Evolutionary conservation across 2,113 vertebrate genomes (phyloP).

Genomic region (Cyanoderma ruficeps): DNA sequence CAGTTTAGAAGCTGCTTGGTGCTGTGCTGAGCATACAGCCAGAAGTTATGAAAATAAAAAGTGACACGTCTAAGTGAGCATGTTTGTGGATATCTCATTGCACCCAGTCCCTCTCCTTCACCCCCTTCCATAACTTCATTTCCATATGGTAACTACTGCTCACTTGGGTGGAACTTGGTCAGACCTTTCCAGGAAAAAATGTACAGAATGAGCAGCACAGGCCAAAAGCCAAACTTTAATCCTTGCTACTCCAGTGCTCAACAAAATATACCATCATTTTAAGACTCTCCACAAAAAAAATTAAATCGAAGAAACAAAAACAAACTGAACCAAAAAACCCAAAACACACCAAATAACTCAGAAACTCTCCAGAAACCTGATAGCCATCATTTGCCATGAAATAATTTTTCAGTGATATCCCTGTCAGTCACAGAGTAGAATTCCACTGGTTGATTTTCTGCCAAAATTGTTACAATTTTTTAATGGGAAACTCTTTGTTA

Average conservation of each 20-base stretch:
- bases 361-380: neutral
- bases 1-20: neutral
- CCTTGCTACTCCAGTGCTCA: neutral
- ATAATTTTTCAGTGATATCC: neutral
- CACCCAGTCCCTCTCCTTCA: neutral
- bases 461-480: neutral
- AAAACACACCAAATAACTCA: neutral
- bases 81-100: neutral
- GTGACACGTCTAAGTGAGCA: neutral
- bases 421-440: neutral
- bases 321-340: neutral
- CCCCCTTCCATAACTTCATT: neutral
- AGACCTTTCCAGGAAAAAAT: neutral
- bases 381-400: neutral
- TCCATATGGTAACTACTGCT: neutral
- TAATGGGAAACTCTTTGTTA: neutral
- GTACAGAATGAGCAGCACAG: neutral
- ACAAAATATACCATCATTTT: neutral
- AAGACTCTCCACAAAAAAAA: neutral
- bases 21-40: neutral
- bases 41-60: neutral
- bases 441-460: neutral
- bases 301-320: neutral
- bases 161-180: neutral
- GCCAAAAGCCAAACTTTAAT: neutral